Conservation (phyloP, 2,797 vertebrate genomes). For the Enteromius afrohamiltoni region DNA sequence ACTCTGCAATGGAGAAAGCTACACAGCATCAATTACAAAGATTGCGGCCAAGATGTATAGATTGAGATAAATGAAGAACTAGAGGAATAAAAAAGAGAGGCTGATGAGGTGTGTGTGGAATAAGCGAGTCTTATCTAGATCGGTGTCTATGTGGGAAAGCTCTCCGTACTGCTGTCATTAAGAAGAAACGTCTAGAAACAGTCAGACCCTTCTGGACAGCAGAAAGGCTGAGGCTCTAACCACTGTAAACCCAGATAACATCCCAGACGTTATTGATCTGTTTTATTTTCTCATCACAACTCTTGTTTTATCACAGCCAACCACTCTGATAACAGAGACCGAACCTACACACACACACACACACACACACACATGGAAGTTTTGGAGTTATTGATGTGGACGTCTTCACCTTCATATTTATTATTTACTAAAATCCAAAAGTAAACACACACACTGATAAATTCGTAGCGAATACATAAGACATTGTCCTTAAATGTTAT, state of each 20-base stretch:
- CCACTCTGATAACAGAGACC: not conserved
- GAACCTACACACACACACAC: conserved; percentile 24
- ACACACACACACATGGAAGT: conserved; percentile 30
- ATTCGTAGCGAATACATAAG: not conserved
- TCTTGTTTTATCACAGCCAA: conserved; percentile 33
- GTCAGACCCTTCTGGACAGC: conserved; percentile 11
- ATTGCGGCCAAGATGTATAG: not conserved
- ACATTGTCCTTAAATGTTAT: conserved; percentile 17
- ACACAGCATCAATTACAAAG: conserved; percentile 24
- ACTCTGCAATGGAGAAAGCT: conserved; percentile 56
- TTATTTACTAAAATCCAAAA: conserved; percentile 35
- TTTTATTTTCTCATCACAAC: conserved; percentile 52
- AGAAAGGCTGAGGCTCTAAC: conserved; percentile 11
- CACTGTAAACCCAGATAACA: conserved; percentile 47
- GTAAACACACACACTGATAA: not conserved
- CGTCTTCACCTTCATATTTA: conserved; percentile 15
- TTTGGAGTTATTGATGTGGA: conserved; percentile 28
- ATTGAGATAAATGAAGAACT: conserved; percentile 37
- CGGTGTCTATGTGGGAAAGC: conserved; percentile 33
- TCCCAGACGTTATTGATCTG: conserved; percentile 39
- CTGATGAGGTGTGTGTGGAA: conserved; percentile 57
- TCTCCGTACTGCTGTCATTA: conserved; percentile 22
- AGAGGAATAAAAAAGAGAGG: conserved; percentile 38
- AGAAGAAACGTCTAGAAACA: conserved; percentile 37
- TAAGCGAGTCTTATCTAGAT: conserved; percentile 47